These are phyloP conservation scores for Drymonia ruficornis DNA, from an alignment of 2,888 invertebrate species.

Conservation along the genomic window DNA sequence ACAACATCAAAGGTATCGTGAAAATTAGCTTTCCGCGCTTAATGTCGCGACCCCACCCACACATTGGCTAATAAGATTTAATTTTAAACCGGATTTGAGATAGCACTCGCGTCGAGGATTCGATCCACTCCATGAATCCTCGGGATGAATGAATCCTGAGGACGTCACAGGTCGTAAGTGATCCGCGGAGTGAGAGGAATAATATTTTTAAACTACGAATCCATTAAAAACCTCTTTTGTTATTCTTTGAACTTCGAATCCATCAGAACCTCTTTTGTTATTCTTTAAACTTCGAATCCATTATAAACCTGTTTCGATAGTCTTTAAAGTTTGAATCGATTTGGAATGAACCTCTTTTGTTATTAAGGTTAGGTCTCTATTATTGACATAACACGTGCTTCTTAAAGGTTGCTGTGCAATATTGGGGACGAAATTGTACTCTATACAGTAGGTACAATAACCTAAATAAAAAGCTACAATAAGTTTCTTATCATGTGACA, in stretches of 20 bases:
- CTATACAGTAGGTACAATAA: neutral
- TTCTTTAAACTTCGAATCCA: too few relatives aligned
- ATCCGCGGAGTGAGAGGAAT: constrained; percentile 6
- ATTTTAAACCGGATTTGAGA: constrained; percentile 88
- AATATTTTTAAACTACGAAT: neutral
- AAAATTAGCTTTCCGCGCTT: too few relatives aligned
- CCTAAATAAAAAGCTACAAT: neutral
- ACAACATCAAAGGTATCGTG: too few relatives aligned
- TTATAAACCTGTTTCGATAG: too few relatives aligned
- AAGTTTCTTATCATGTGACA: neutral
- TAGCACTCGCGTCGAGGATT: constrained; percentile 73
- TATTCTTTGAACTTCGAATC: neutral
- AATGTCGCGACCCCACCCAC: too few relatives aligned
- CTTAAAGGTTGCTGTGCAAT: neutral
- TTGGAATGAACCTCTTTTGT: neutral
- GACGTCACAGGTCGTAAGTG: constrained; percentile 19
- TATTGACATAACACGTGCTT: neutral
- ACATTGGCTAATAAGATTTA: constrained; percentile 44
- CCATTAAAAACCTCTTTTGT: neutral
- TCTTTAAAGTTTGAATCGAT: too few relatives aligned
- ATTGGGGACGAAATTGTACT: neutral
- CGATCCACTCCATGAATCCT: constrained; percentile 23
- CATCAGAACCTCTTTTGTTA: too few relatives aligned
- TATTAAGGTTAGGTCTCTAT: neutral
- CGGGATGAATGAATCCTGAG: too few relatives aligned